phyloP scores from a whole-genome alignment of 2,113 vertebrate genomes.

The Polypterus senegalus region DNA sequence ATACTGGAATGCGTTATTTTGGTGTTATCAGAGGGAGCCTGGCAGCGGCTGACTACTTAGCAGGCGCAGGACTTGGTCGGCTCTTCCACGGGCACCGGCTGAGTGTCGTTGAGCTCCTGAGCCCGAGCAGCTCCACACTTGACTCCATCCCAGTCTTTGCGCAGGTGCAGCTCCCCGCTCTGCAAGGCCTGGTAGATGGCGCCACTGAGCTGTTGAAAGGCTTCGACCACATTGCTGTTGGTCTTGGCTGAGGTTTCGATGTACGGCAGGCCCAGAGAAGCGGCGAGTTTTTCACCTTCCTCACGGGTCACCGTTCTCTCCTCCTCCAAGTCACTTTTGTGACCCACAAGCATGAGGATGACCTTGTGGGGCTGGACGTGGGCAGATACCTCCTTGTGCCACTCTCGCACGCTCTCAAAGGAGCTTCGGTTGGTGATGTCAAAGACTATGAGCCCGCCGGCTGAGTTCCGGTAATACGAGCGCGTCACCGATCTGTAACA shows the following conservation, averaged over 20 bases:
- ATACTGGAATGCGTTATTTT: too few relatives aligned
- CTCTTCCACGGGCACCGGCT: rapidly evolving
- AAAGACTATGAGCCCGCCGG: slow-evolving; percentile 64
- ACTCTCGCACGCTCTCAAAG: slow-evolving; percentile 55
- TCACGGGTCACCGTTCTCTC: slow-evolving; percentile 42
- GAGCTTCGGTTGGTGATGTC: slow-evolving; percentile 58
- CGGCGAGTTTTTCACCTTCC: slow-evolving; percentile 54
- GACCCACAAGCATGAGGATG: slow-evolving; percentile 61
- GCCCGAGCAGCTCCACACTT: slow-evolving; percentile 42
- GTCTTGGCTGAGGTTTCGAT: slow-evolving; percentile 64
- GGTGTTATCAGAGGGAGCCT: too few relatives aligned
- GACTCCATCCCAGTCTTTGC: slow-evolving; percentile 52
- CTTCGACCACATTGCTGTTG: slow-evolving; percentile 43
- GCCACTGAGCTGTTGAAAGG: slow-evolving; percentile 47
- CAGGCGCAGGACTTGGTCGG: slow-evolving; percentile 38
- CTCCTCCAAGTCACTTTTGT: slow-evolving; percentile 54
- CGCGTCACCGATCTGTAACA: slow-evolving; percentile 58
- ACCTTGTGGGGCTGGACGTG: slow-evolving; percentile 43
- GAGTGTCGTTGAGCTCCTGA: slow-evolving; percentile 15
- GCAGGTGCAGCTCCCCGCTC: slow-evolving; percentile 35
- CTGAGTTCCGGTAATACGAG: slow-evolving; percentile 65
- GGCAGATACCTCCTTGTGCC: slow-evolving; percentile 61
- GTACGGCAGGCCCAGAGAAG: slow-evolving; percentile 42
- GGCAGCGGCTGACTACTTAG: slow-evolving; percentile 4
- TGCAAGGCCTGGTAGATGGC: slow-evolving; percentile 51